Evolutionary conservation across 1,140 invertebrate genomes (phyloP).

Genomic region (Aphelenchoides besseyi): DNA sequence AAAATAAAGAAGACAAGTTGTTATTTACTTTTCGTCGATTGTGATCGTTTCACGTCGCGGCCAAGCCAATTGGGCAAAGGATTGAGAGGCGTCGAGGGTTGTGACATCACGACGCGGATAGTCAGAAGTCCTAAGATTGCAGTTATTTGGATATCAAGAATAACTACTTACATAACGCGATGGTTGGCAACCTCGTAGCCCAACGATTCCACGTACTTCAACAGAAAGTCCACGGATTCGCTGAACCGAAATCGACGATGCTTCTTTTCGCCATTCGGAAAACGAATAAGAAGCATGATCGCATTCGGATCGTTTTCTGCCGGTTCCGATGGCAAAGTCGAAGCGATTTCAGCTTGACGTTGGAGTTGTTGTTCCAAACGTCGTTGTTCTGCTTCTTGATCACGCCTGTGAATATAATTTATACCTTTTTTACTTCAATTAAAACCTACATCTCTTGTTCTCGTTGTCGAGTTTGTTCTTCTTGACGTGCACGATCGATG

Average conservation of each 20-base stretch:
- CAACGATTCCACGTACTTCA: constrained; percentile 41
- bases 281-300: constrained; percentile 42
- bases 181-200: constrained; percentile 34
- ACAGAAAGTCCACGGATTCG: constrained; percentile 32
- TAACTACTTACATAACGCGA: constrained; percentile 22
- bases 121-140: constrained; percentile 38
- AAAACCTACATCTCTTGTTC: constrained; percentile 35
- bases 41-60: constrained; percentile 40
- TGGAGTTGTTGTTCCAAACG: constrained; percentile 17
- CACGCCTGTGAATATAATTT: no score
- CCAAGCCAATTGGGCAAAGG: constrained; percentile 43
- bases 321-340: constrained; percentile 38
- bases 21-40: constrained; percentile 32
- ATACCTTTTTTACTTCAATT: neutral
- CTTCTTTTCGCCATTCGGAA: constrained; percentile 36
- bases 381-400: constrained; percentile 29
- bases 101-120: constrained; percentile 43
- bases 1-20: neutral
- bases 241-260: constrained; percentile 37
- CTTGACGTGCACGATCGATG: constrained; percentile 35
- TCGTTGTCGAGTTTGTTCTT: constrained; percentile 23
- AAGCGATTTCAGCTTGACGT: constrained; percentile 22
- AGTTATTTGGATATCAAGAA: neutral
- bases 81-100: constrained; percentile 33
- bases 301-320: constrained; percentile 21